Conservation (phyloP, 2,888 invertebrate species). For the Malachius bipustulatus region DNA sequence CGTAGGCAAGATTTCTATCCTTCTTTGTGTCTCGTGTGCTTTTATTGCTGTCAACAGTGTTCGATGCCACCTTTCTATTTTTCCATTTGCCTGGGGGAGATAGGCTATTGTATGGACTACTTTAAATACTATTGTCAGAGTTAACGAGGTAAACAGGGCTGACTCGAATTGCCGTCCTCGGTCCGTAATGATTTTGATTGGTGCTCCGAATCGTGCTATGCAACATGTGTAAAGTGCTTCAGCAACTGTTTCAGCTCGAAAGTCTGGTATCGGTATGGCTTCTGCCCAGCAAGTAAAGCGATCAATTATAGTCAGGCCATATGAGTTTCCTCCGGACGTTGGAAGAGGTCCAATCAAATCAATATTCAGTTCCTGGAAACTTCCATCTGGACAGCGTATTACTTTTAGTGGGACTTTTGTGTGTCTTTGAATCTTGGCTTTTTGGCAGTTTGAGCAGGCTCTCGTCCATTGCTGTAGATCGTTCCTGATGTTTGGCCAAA, state of each 20-base stretch:
- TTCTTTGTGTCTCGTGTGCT: constrained; percentile 6
- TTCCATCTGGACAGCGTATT: constrained; percentile 3
- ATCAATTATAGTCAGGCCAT: constrained; percentile 11
- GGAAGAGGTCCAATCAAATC: constrained; percentile 8
- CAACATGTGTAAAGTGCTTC: constrained; percentile 10
- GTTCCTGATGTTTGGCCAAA: constrained; percentile 10
- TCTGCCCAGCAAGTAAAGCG: constrained; percentile 9
- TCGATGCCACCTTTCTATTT: constrained; percentile 12
- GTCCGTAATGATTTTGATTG: constrained; percentile 7
- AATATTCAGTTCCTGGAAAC: constrained; percentile 4
- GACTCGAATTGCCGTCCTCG: no score
- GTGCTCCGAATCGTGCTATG: constrained; percentile 8
- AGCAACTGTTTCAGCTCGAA: constrained; percentile 10
- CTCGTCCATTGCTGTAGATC: constrained; percentile 8
- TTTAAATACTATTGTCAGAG: no score
- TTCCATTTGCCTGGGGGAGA: constrained; percentile 12
- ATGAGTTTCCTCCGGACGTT: constrained; percentile 7
- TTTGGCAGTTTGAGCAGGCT: constrained; percentile 9
- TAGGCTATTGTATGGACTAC: constrained; percentile 9
- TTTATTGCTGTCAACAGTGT: constrained; percentile 9
- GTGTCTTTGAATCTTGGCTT: constrained; percentile 6
- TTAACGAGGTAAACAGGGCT: no score
- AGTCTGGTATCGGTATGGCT: constrained; percentile 7
- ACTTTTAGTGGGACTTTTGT: constrained; percentile 2
- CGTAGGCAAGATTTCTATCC: constrained; percentile 9